Evolutionary conservation across 2,888 invertebrate species (phyloP), one percentile per base, ranked within the genome.

Genomic region (Pollenia amentaria): DNA sequence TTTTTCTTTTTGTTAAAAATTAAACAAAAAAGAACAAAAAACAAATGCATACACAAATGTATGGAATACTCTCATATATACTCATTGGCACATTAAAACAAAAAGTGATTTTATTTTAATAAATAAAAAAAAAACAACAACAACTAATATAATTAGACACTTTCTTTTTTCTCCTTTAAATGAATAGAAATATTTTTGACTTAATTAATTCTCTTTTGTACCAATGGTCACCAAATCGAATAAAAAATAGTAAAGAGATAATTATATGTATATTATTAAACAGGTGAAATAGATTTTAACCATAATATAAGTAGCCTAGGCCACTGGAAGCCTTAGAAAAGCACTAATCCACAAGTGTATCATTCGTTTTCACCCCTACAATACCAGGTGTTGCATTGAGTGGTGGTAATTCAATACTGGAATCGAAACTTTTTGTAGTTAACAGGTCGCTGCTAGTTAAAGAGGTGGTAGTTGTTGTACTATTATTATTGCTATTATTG

Each of bases 361-460:
- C 89, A 51, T 81, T 86, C 9, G 85, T 75, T 77, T 89, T 89
- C 44, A 84, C 72, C 67, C 84, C 87, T 46, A 75, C 79, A 73
- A 85, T 84, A 60, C 73, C 70, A 1, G 89, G 89, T 62, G 89
- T 80, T 55, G 85, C 80, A 55, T 78, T 86, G 40, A 89, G 84
- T 11, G 90, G 89, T 42, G 91, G 89, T 86, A 91, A 73, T 79
- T 92, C 92, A 73, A 92, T 88, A 87, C 90, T 92, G 42, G 92
- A 92, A 78, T 92, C 92, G 46, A 92, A 92, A 86, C 92, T 92
- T 87, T 92, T 92, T 62, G 92, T 92, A 82, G 91, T 86, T 82
- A 88, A 87, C 87, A 92, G 65, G 81, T 92, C 92, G 70, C 92
- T 92, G 89, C 92, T 92, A 11, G 92, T 92, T 60, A 92, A 89